Evolutionary conservation across 2,888 invertebrate species (phyloP), one percentile per base, ranked within the genome.

Genomic region (Dinocampus coccinellae): DNA sequence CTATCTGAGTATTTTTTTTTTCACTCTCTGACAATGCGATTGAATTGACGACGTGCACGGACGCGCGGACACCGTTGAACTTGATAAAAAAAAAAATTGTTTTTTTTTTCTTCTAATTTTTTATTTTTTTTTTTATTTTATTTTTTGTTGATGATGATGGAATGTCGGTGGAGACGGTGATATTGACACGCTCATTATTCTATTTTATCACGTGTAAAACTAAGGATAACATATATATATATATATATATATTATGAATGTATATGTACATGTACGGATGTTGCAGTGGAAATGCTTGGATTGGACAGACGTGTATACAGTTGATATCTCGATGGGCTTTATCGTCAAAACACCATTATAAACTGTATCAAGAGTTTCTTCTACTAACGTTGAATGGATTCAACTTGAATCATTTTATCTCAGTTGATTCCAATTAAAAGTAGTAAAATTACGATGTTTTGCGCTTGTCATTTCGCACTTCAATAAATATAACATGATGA

Each of bases 401-500:
- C 58, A 33, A 58, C 58, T 58, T 58, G 34, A 58, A n/a, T 34
- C 33, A n/a, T 58, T 34, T 26, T 11, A 9, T 57, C 6, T 9
- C 55, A 10, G 10, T 34, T 34, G 34, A 34, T 52, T 70, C 65
- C 70, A 70, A 70, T 70, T 70, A 70, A 70, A 70, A 58, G 62
- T 60, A 53, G 22, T 55, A 34, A 20, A 33, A 29, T 34, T 4
- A 24, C 26, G 33, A 70, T 70, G 61, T 68, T 42, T 29, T 61
- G 52, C 24, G 57, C 69, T 60, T 64, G 70, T 70, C 65, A 61
- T 10, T 65, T 70, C 60, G 24, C 70, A 70, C 65, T 70, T 52
- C 65, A 6, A 29, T 13, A 29, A 53, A 47, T 58, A 60, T 60
- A 70, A 61, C 53, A 70, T 47, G 33, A 42, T 55, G 26, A n/a